phyloP scores from a whole-genome alignment of 2,113 vertebrate genomes.

The Oostethus manadensis region DNA sequence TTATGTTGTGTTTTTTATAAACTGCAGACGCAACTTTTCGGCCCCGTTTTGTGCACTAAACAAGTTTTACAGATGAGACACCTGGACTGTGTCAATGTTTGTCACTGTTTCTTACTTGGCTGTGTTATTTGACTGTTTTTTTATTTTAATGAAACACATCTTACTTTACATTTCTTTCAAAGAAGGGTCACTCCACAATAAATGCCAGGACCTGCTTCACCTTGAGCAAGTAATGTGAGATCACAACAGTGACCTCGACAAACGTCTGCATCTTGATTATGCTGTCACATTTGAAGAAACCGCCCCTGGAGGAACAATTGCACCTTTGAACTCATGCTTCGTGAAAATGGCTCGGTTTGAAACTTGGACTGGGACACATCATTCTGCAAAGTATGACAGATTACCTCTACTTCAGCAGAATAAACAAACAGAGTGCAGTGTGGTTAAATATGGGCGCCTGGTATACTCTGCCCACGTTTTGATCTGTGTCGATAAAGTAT shows the following conservation, averaged over 20 bases:
- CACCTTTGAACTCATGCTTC: conserved; percentile 53
- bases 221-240: conserved; percentile 1
- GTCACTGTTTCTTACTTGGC: too few species aligned
- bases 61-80: too few species aligned
- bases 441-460: conserved; percentile 36
- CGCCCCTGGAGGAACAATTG: conserved; percentile 7
- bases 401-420: conserved; percentile 33
- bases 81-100: too few species aligned
- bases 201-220: conserved; percentile 2
- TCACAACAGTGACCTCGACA: conserved; percentile 26
- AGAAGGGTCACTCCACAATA: background rate
- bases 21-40: too few species aligned
- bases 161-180: background rate
- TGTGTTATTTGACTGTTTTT: too few species aligned
- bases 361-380: conserved; percentile 35
- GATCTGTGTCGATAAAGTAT: too few species aligned
- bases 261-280: conserved; percentile 38
- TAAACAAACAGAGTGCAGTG: conserved; percentile 25
- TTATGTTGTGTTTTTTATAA: too few species aligned
- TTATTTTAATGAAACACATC: too few species aligned
- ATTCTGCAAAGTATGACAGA: conserved; percentile 47
- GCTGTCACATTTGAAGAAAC: conserved; percentile 30
- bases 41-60: too few species aligned
- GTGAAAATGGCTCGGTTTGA: conserved; percentile 39
- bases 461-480: conserved; percentile 1